Conservation (phyloP, 2,888 invertebrate genomes). For the Rhagophthalmus giganteus region DNA sequence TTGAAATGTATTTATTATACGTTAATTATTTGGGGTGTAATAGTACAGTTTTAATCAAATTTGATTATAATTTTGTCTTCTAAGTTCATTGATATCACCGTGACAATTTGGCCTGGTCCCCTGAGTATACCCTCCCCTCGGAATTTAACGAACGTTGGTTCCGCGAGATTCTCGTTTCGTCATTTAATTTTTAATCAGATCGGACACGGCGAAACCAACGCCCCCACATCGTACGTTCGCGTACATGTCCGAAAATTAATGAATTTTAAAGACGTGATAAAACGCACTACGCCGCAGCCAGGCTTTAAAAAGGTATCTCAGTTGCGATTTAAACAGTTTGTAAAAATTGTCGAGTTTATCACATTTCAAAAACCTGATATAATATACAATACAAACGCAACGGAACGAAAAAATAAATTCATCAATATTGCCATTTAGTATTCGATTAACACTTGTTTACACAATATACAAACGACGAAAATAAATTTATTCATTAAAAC, state of each 20-base stretch:
- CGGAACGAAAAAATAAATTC: slow-evolving; percentile 36
- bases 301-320: slow-evolving; percentile 42
- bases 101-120: slow-evolving; percentile 59
- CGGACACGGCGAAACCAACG: slow-evolving; percentile 23
- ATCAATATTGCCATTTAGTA: slow-evolving; percentile 48
- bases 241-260: slow-evolving; percentile 20
- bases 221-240: slow-evolving; percentile 3
- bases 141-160: slow-evolving; percentile 16
- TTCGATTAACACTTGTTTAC: slow-evolving; percentile 33
- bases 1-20: slow-evolving; percentile 53
- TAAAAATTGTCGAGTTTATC: slow-evolving; percentile 52
- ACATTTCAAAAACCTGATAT: slow-evolving; percentile 43
- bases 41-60: slow-evolving; percentile 45
- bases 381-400: too few relatives aligned
- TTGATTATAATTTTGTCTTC: slow-evolving; percentile 55
- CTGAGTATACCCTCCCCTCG: slow-evolving; percentile 55
- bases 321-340: slow-evolving; percentile 44
- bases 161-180: slow-evolving; percentile 24
- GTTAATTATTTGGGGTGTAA: slow-evolving; percentile 46
- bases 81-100: slow-evolving; percentile 57
- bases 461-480: slow-evolving; percentile 33
- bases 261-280: slow-evolving; percentile 41
- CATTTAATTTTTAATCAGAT: slow-evolving; percentile 22
- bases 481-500: slow-evolving; percentile 42
- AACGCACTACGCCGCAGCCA: slow-evolving; percentile 30